Base-by-base conservation (phyloP, 2,113 vertebrate genomes). In the Dicrurus megarhynchus region DNA sequence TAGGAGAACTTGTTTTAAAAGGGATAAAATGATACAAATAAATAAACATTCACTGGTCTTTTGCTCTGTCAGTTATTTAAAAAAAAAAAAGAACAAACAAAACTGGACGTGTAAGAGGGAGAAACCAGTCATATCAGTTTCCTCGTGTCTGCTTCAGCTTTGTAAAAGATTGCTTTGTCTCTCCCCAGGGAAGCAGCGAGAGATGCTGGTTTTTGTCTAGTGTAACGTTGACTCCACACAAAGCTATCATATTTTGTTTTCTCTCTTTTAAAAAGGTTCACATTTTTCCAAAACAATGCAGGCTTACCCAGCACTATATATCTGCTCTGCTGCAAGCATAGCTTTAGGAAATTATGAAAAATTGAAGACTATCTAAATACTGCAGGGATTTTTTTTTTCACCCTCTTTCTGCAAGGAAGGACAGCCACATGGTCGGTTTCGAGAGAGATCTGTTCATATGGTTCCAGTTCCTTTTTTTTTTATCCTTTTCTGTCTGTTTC, bases 261-360 rank as follows among this genome's bases (percentile, higher is more conserved):
- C 76, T 89, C 82, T 82, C 42, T 88, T 93, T 52, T 77, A 56
- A 86, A 96, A 97, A 97, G 79, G 84, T 97, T 97, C 97, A 64
- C 88, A 46, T 96, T 96, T 89, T 97, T 97, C 96, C 81, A 81
- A 80, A 97, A 75, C 35, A n/a, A 67, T 89, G 65, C 95, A 94
- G 82, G 28, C 93, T 98, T 97, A 94, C 77, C 87, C 95, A 92
- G 91, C 76, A 94, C 56, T 89, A 78, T 95, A 94, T 95, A 92
- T 95, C 94, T 95, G 33, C 81, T 92, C 95, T 96, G 84, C 92
- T 94, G 76, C 24, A 87, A 97, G 70, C 77, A 46, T 83, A 93
- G 90, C 95, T 93, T 93, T 77, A 97, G 94, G 97, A 97, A 98
- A 96, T 94, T 55, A 92, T n/a, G 91, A 97, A 94, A 97, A 96